phyloP scores from a whole-genome alignment of 2,797 vertebrate genomes.

The Pristis pectinata region DNA sequence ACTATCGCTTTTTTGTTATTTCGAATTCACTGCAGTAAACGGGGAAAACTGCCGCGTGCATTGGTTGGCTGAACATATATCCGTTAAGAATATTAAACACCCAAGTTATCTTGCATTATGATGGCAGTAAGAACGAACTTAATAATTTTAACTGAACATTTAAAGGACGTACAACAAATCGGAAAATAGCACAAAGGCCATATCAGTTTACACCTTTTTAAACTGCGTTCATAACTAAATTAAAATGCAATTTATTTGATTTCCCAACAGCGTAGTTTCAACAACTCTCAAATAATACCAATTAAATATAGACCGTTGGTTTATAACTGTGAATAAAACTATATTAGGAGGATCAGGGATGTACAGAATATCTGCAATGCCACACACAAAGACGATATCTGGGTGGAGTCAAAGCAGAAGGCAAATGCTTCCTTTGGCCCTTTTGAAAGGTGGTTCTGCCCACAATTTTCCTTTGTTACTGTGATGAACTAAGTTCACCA shows the following conservation, averaged over 20 bases:
- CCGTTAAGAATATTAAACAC: not conserved
- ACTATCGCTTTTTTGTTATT: not conserved
- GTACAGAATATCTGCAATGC: not conserved
- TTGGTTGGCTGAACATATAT: not conserved
- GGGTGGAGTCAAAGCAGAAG: slow-evolving; percentile 36
- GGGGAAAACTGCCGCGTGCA: not conserved
- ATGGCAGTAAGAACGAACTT: not conserved
- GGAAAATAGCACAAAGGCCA: no score
- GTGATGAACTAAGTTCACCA: not conserved
- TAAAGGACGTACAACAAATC: not conserved
- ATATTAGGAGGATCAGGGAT: not conserved
- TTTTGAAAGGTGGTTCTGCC: not conserved
- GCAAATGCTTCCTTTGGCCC: not conserved
- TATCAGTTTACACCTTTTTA: not conserved
- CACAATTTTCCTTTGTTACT: not conserved
- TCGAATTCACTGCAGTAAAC: not conserved
- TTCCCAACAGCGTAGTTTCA: not conserved
- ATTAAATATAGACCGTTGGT: not conserved
- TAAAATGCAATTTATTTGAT: not conserved
- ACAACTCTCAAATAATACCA: not conserved
- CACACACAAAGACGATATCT: slow-evolving; percentile 26
- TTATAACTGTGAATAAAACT: not conserved
- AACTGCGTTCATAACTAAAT: not conserved
- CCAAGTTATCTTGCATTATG: not conserved
- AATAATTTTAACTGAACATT: not conserved